Conservation (phyloP, 2,888 invertebrate genomes). For the Leptura quadrifasciata region DNA sequence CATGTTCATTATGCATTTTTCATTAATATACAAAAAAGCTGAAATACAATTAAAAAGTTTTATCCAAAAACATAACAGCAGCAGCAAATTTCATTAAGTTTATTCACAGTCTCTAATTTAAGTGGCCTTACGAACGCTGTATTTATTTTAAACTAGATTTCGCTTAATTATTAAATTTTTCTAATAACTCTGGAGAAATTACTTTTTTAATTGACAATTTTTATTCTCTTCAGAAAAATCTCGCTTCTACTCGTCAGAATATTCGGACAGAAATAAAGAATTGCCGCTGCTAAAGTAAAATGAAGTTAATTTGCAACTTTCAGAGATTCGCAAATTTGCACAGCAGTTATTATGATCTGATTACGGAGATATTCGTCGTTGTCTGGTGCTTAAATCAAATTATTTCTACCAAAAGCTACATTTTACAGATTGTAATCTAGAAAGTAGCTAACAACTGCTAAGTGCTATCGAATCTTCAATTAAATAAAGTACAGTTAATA, state of each 20-base stretch:
- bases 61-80: neutral
- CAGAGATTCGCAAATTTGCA: constrained; percentile 26
- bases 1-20: too few species aligned
- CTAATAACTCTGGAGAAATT: constrained; percentile 18
- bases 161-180: constrained; percentile 17
- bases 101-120: neutral
- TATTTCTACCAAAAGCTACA: neutral
- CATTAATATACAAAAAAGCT: too few species aligned
- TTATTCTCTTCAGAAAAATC: constrained; percentile 1
- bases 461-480: neutral
- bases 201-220: constrained; percentile 27
- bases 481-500: neutral
- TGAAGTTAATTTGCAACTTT: constrained; percentile 29
- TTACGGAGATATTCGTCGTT: constrained; percentile 19
- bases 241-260: neutral
- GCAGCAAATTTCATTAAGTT: neutral
- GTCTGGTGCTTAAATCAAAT: constrained; percentile 18
- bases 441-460: constrained; percentile 1
- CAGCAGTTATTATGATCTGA: constrained; percentile 27
- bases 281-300: constrained; percentile 18
- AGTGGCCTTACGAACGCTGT: neutral
- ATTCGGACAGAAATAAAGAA: constrained; percentile 12
- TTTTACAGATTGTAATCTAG: constrained; percentile 8
- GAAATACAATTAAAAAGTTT: too few species aligned
- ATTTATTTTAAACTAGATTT: constrained; percentile 3